phyloP scores from a whole-genome alignment of 2,113 vertebrate genomes.

The Naja naja region DNA sequence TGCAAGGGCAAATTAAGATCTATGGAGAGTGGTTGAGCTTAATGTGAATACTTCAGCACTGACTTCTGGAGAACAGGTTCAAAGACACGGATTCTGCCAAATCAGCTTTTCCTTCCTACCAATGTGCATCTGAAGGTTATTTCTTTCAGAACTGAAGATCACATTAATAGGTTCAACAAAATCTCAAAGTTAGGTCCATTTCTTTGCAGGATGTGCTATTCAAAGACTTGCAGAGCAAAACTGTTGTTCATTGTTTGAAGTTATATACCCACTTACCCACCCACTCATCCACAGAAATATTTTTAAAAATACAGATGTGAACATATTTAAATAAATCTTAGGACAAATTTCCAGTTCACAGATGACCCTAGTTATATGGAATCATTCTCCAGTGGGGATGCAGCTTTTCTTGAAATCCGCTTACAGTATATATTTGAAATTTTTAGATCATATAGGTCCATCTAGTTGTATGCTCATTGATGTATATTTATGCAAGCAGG shows the following conservation, averaged over 20 bases:
- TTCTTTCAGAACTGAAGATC: conserved; percentile 56
- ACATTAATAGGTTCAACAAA: conserved; percentile 23
- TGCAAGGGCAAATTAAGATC: conserved; percentile 50
- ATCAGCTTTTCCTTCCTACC: conserved; percentile 38
- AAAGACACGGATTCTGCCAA: conserved; percentile 41
- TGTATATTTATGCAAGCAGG: background rate
- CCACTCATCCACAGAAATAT: background rate
- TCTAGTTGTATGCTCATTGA: background rate
- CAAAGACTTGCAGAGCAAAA: background rate
- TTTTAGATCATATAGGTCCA: background rate
- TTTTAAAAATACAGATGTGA: background rate
- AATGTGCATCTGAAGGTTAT: conserved; percentile 31
- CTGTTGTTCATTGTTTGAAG: background rate
- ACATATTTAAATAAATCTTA: background rate
- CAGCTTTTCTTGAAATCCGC: background rate
- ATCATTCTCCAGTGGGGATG: background rate
- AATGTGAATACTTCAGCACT: conserved; percentile 43
- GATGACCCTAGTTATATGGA: background rate
- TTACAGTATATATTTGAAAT: background rate
- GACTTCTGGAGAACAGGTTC: conserved; percentile 45
- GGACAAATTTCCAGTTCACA: background rate
- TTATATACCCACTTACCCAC: background rate
- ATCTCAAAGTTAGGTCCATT: background rate
- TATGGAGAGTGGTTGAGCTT: conserved; percentile 50
- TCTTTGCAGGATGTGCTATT: background rate